Base-by-base conservation (phyloP, 2,113 vertebrate genomes). In the Ptychochromis oligacanthus region DNA sequence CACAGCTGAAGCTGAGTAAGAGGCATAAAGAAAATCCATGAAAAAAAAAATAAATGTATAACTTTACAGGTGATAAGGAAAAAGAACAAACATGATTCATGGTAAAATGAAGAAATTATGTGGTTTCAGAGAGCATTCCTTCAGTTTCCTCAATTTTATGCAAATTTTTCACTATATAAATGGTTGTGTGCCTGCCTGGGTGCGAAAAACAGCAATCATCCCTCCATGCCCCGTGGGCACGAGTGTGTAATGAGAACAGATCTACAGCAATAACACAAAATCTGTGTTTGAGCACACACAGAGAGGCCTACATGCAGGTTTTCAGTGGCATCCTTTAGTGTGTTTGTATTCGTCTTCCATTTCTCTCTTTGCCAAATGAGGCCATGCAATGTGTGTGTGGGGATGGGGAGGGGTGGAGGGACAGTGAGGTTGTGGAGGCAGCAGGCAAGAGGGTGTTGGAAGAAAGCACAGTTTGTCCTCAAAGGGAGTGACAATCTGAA, bases 171-270 rank as follows among this genome's bases (percentile, higher is more conserved):
- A 54, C 38, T 15, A 79, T 83, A 89, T 82, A 88, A 92, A 88
- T 90, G 87, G 40, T 81, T 83, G 67, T 86, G 84, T 82, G 87
- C 62, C 65, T 55, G 81, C 79, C 76, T 91, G 83, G 84, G 81
- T 65, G 77, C 38, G 26, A 86, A 87, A 87, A 88, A 84, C 61
- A 90, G 88, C 83, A 92, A 92, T 93, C 91, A 92, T 89, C 75
- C 77, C 81, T 88, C 81, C 54, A 46, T 85, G 75, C 87, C 93
- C 89, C 20, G 15, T 79, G 82, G 91, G 83, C 83, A 86, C 77
- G 46, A 86, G 80, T 93, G 86, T 84, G 91, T 93, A 92, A 94
- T 93, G 90, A 92, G 92, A 90, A 88, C 84, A 91, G 81, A 92
- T 93, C 89, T 80, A 82, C 75, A 82, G 86, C 90, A 92, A 87